Evolutionary conservation across 2,888 invertebrate species (phyloP).

Genomic region (Crepidodera aurea): DNA sequence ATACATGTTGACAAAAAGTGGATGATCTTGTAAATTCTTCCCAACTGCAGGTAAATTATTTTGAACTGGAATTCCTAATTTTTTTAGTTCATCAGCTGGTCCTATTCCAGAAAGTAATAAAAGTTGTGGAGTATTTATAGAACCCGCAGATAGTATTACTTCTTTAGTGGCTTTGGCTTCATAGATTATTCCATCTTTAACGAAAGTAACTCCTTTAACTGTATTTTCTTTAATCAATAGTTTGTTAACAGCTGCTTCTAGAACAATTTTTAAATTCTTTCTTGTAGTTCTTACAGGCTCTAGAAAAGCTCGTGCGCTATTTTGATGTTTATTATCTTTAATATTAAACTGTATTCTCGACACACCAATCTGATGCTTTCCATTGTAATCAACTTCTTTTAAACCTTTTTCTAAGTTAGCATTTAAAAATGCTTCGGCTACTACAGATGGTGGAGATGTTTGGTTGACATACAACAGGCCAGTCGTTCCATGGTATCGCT

Average conservation of each 20-base stretch:
- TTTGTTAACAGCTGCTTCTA: slow-evolving; percentile 59
- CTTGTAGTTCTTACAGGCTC: slow-evolving; percentile 21
- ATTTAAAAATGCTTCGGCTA: slow-evolving; percentile 6
- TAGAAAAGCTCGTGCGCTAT: slow-evolving; percentile 23
- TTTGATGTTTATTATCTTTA: slow-evolving; percentile 17
- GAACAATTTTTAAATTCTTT: slow-evolving; percentile 61
- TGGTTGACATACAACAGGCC: slow-evolving; percentile 63
- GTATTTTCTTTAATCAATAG: slow-evolving; percentile 7
- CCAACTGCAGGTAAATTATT: slow-evolving; percentile 76
- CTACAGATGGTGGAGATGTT: slow-evolving; percentile 1
- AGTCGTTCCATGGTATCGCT: slow-evolving; percentile 51
- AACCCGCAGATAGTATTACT: slow-evolving; percentile 81
- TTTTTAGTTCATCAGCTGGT: slow-evolving; percentile 68
- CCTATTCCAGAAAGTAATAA: slow-evolving; percentile 87
- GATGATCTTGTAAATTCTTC: slow-evolving; percentile 81
- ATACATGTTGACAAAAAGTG: slow-evolving; percentile 12
- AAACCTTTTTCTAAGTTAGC: slow-evolving; percentile 63
- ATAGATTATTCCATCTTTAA: slow-evolving; percentile 46
- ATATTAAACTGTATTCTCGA: slow-evolving; percentile 30
- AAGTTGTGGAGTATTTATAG: slow-evolving; percentile 85
- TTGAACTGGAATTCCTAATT: slow-evolving; percentile 69
- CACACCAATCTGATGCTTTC: slow-evolving; percentile 12
- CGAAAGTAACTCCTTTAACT: slow-evolving; percentile 25
- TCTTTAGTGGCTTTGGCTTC: slow-evolving; percentile 72
- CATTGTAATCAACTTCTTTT: slow-evolving; percentile 27